These are phyloP conservation scores for Mormyrops attenuatus DNA, from an alignment of 2,797 vertebrate species.

Conservation along the genomic window DNA sequence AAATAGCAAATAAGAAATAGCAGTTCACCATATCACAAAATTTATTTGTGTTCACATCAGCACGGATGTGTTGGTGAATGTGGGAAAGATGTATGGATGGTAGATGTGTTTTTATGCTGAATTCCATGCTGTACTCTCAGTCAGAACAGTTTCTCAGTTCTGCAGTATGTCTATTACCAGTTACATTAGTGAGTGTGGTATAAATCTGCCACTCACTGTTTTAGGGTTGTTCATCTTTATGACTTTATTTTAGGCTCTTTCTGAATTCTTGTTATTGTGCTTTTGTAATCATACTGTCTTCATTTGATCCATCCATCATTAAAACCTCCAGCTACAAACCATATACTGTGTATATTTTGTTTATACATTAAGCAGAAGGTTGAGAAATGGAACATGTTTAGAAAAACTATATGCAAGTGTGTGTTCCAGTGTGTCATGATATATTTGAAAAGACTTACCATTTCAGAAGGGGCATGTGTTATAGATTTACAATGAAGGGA, in stretches of 20 bases:
- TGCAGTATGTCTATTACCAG: not conserved
- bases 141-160: not conserved
- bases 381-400: not conserved
- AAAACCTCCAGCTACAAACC: not conserved
- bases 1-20: not conserved
- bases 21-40: not conserved
- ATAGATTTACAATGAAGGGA: conserved; percentile 12
- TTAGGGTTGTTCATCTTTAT: not conserved
- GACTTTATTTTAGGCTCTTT: not conserved
- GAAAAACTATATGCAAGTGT: not conserved
- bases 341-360: not conserved
- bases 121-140: not conserved
- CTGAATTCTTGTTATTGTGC: not conserved
- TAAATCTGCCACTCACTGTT: not conserved
- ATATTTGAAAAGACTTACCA: not conserved
- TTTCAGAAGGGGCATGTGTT: conserved; percentile 12
- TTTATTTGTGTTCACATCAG: not conserved
- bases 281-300: not conserved
- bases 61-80: not conserved
- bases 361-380: not conserved
- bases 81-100: not conserved
- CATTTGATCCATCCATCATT: not conserved
- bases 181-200: not conserved
- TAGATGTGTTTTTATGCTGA: not conserved
- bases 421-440: not conserved